Evolutionary conservation across 2,888 invertebrate species (phyloP).

Genomic region (Mythimna ferrago): DNA sequence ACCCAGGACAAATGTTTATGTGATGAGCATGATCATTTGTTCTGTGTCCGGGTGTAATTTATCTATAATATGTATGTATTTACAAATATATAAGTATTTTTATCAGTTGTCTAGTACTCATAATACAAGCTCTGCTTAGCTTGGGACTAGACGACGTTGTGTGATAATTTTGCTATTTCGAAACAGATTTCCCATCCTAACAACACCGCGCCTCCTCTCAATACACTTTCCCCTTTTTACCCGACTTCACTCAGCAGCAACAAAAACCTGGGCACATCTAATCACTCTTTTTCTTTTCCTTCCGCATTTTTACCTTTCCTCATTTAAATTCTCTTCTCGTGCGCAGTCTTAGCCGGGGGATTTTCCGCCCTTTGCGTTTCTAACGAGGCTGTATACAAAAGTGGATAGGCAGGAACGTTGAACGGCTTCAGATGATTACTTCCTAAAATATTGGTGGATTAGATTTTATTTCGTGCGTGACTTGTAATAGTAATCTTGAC

Average conservation of each 20-base stretch:
- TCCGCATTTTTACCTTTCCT: slow-evolving; percentile 51
- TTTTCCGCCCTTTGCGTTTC: slow-evolving; percentile 70
- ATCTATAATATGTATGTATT: too few species aligned
- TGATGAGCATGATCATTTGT: too few species aligned
- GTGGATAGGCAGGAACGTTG: slow-evolving; percentile 51
- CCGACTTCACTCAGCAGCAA: not conserved
- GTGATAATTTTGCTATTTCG: too few species aligned
- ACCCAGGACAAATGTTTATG: too few species aligned
- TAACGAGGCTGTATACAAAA: slow-evolving; percentile 57
- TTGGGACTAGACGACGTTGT: too few species aligned
- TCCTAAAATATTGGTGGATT: slow-evolving; percentile 46
- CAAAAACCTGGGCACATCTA: not conserved
- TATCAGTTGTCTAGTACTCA: too few species aligned
- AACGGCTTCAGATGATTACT: slow-evolving; percentile 73
- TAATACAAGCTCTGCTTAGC: too few species aligned
- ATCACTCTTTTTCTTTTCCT: slow-evolving; percentile 29
- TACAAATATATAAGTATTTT: too few species aligned
- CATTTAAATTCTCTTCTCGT: slow-evolving; percentile 71
- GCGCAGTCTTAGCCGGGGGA: slow-evolving; percentile 57
- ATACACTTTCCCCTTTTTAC: not conserved
- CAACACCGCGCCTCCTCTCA: not conserved
- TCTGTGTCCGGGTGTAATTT: too few species aligned
- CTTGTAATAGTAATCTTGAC: slow-evolving; percentile 23
- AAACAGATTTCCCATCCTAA: not conserved
- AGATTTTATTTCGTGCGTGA: slow-evolving; percentile 24